Base-by-base conservation (phyloP, 2,113 vertebrate species). In the Misgurnus mizolepis region DNA sequence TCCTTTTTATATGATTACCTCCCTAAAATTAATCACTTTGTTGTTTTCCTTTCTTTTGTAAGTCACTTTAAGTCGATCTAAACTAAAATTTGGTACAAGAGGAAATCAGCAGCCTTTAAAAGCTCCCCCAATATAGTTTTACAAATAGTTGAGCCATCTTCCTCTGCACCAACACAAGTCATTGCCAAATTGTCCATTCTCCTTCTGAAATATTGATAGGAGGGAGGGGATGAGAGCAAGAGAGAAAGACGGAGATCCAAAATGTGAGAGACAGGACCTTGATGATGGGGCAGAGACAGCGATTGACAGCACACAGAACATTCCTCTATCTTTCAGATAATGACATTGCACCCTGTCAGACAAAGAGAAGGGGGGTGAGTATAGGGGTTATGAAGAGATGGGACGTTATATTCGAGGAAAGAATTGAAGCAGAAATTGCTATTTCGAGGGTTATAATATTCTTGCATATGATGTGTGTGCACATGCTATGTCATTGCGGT, bases 261-360 rank as follows among this genome's bases (percentile, higher is more conserved):
- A 71, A 67, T 34, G 65, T 70, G 75, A 78, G 76, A 62, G 18
- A 77, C 49, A 80, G 60, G 77, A 73, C 15, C 15, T 15, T 5
- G 60, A 40, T 66, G 74, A 77, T 67, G 74, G 67, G 62, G 53
- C 15, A 74, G 77, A 67, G 74, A 86, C 66, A 84, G 80, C 56
- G 67, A 86, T 80, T 79, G 75, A 83, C 65, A 49, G 58, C 73
- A n/a, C 47, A 70, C 67, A 49, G 81, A 79, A 75, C 74, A 74
- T 78, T 79, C 78, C 80, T 82, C 65, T 72, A 79, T 77, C 62
- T 70, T 79, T 84, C 74, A 83, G 81, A 78, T 86, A 84, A 84
- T 86, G 83, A 83, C 70, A 83, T 76, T 39, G 81, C 60, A 78
- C 50, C 64, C 65, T 80, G 78, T 75, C 83, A 83, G 74, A 78